Evolutionary conservation across 1,140 invertebrate genomes (phyloP).

Genomic region (Gyrodactylus bullatarudis): DNA sequence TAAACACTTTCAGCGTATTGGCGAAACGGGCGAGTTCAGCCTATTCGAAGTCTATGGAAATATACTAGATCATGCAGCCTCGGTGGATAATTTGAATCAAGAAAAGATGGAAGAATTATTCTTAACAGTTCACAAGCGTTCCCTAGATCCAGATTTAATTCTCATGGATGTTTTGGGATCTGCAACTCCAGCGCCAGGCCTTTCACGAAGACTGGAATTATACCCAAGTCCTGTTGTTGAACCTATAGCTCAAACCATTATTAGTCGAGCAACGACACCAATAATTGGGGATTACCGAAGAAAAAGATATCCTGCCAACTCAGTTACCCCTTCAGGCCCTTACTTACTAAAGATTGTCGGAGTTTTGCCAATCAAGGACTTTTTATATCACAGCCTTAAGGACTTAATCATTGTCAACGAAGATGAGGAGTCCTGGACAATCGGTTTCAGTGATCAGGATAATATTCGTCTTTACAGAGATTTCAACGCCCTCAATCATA

Average conservation of each 20-base stretch:
- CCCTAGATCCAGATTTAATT: background rate
- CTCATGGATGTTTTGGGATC: background rate
- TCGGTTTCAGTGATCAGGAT: background rate
- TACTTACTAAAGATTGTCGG: background rate
- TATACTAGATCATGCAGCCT: background rate
- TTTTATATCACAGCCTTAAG: background rate
- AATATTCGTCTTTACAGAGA: background rate
- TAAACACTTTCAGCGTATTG: background rate
- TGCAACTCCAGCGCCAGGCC: background rate
- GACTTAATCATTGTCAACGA: background rate
- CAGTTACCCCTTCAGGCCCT: background rate
- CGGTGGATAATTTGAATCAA: too few species aligned
- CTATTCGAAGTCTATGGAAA: background rate
- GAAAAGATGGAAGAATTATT: background rate
- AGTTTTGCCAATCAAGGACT: background rate
- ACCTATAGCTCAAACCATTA: background rate
- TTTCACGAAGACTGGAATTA: background rate
- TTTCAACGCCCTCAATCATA: too few species aligned
- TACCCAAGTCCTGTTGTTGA: background rate
- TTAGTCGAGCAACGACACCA: background rate
- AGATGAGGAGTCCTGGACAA: background rate
- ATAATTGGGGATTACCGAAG: background rate
- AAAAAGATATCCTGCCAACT: background rate
- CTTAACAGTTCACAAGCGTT: background rate
- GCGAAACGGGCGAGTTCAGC: background rate